These are phyloP conservation scores for Umimayanthus kanabou DNA, from an alignment of 92 coral and sea anemone genomes.

Conservation along the genomic window DNA sequence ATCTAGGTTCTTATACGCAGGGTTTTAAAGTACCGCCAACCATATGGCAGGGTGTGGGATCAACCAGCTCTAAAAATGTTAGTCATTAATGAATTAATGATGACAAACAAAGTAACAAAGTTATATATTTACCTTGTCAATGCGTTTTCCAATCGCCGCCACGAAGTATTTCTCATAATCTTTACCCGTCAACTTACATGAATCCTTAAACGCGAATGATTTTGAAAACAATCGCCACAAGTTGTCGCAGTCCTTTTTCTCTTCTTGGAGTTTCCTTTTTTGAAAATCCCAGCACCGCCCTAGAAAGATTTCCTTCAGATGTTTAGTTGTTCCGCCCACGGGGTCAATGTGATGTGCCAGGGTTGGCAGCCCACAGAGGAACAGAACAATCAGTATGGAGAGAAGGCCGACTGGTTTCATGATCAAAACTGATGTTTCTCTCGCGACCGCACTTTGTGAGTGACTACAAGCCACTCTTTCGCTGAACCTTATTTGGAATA, in stretches of 20 bases:
- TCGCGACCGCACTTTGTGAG: neutral
- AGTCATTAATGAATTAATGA: no score
- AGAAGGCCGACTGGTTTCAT: neutral
- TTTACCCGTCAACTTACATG: neutral
- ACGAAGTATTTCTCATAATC: neutral
- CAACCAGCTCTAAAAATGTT: neutral
- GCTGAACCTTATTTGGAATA: neutral
- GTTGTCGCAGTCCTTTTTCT: neutral
- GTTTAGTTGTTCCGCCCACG: neutral
- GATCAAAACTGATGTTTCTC: neutral
- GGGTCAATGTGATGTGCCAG: neutral
- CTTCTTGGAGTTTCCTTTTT: neutral
- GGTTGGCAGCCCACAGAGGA: neutral
- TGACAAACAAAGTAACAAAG: no score
- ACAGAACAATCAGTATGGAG: neutral
- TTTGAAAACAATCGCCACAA: neutral
- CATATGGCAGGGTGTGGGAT: no score
- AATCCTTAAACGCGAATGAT: neutral
- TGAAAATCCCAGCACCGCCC: slow-evolving; percentile 21
- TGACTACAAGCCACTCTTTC: neutral
- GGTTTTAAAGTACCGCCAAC: no score
- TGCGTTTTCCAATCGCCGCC: neutral
- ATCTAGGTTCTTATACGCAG: no score
- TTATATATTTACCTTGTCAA: neutral
- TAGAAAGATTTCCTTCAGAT: neutral